phyloP scores from a whole-genome alignment of 2,888 invertebrate species.

The Alsophila aescularia region DNA sequence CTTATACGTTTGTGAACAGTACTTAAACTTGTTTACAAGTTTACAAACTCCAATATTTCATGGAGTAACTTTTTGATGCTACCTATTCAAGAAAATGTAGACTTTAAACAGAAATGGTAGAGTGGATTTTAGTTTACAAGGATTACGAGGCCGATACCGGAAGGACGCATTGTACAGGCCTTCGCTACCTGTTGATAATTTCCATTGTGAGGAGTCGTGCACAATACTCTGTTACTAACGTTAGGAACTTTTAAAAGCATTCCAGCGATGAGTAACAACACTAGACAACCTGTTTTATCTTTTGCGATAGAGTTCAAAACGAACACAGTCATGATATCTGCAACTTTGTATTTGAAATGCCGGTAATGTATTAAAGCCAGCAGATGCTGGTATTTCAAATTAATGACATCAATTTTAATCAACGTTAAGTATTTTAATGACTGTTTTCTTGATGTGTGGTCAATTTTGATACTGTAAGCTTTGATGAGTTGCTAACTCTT shows the following conservation, averaged over 20 bases:
- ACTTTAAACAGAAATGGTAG: constrained; percentile 39
- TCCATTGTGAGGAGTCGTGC: constrained; percentile 68
- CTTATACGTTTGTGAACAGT: constrained; percentile 32
- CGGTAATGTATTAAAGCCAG: constrained; percentile 1
- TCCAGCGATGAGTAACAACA: constrained; percentile 66
- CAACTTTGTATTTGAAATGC: constrained; percentile 27
- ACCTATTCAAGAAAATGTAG: constrained; percentile 25
- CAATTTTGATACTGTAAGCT: background rate
- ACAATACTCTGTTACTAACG: constrained; percentile 61
- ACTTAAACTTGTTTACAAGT: constrained; percentile 40
- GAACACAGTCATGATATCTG: constrained; percentile 13
- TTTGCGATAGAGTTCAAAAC: constrained; percentile 38
- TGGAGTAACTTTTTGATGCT: constrained; percentile 39
- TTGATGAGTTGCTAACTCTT: background rate
- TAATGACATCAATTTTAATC: background rate
- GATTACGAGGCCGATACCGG: constrained; percentile 64
- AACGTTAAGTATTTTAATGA: background rate
- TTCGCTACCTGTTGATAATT: constrained; percentile 82
- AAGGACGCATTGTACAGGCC: constrained; percentile 75
- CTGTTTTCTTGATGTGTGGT: background rate
- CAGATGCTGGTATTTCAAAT: background rate
- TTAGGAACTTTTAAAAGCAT: constrained; percentile 68
- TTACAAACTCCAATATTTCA: constrained; percentile 21
- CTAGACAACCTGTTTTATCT: constrained; percentile 44
- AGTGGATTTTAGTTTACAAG: constrained; percentile 38